These are phyloP conservation scores for Spea hammondii DNA, from an alignment of 2,797 vertebrate genomes.

Conservation along the genomic window DNA sequence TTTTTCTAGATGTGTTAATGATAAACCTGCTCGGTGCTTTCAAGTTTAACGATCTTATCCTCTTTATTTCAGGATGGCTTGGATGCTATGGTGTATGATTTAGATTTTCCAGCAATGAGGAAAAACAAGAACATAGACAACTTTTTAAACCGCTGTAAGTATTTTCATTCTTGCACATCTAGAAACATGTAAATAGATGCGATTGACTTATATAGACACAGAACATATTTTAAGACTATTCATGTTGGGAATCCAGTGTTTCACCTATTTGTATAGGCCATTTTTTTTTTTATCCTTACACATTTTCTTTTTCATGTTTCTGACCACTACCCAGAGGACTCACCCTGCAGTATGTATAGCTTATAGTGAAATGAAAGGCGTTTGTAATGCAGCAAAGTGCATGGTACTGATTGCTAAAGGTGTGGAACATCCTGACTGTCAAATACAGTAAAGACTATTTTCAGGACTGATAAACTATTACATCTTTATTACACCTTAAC, in stretches of 20 bases:
- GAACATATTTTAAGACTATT: background rate
- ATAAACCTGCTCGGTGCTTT: too few relatives aligned
- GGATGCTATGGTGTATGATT: slow-evolving; percentile 97
- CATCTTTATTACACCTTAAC: background rate
- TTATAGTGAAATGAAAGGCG: too few relatives aligned
- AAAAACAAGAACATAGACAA: slow-evolving; percentile 99
- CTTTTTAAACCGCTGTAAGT: slow-evolving; percentile 99
- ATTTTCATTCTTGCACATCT: slow-evolving; percentile 43
- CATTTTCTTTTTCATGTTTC: too few relatives aligned
- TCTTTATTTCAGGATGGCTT: slow-evolving; percentile 83
- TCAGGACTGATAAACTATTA: background rate
- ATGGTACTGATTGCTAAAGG: slow-evolving; percentile 13
- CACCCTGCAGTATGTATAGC: too few relatives aligned
- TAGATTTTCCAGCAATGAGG: slow-evolving; percentile 97
- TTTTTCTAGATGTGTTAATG: too few relatives aligned
- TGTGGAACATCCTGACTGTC: slow-evolving; percentile 27
- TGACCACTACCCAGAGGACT: too few relatives aligned
- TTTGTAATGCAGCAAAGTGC: background rate
- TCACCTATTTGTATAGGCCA: background rate
- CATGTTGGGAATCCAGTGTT: background rate
- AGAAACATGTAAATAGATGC: background rate
- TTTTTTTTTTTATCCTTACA: background rate
- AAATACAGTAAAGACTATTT: slow-evolving; percentile 14
- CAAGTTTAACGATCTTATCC: background rate
- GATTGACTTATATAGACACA: too few relatives aligned